phyloP scores from a whole-genome alignment of 1,140 invertebrate species.

The Eurosta solidaginis region DNA sequence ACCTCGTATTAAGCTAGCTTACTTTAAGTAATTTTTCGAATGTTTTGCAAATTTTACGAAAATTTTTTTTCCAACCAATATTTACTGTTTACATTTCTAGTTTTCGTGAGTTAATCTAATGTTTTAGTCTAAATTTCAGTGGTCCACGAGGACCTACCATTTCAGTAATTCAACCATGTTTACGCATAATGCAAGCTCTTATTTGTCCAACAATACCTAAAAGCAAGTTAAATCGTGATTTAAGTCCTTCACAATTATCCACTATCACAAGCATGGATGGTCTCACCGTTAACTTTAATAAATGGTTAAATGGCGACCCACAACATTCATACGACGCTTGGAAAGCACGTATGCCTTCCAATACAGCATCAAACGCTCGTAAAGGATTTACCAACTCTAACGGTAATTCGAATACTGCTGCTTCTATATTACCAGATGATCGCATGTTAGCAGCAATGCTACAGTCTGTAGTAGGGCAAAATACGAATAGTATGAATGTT shows the following conservation, averaged over 20 bases:
- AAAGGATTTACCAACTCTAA: background rate
- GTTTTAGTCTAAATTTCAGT: conserved; percentile 29
- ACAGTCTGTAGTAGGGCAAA: conserved; percentile 29
- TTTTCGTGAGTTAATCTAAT: conserved; percentile 51
- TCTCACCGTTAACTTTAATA: conserved; percentile 73
- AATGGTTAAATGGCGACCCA: conserved; percentile 77
- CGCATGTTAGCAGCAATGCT: conserved; percentile 20
- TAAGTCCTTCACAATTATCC: conserved; percentile 43
- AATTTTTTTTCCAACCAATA: too few species aligned
- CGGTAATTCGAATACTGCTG: background rate
- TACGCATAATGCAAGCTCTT: conserved; percentile 80
- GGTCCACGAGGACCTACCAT: conserved; percentile 51
- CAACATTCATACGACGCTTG: conserved; percentile 75
- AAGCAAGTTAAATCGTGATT: conserved; percentile 64
- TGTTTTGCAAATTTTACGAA: too few species aligned
- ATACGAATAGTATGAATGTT: background rate
- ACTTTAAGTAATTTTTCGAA: too few species aligned
- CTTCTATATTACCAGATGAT: conserved; percentile 23
- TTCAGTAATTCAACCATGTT: conserved; percentile 68
- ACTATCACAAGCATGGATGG: conserved; percentile 68
- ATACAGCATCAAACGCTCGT: conserved; percentile 18
- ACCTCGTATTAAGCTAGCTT: too few species aligned
- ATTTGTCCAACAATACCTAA: conserved; percentile 72
- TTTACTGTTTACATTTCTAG: conserved; percentile 79
- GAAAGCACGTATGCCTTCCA: conserved; percentile 60